Conservation (phyloP, 64 coral and sea anemone species). For the Porites lutea region DNA sequence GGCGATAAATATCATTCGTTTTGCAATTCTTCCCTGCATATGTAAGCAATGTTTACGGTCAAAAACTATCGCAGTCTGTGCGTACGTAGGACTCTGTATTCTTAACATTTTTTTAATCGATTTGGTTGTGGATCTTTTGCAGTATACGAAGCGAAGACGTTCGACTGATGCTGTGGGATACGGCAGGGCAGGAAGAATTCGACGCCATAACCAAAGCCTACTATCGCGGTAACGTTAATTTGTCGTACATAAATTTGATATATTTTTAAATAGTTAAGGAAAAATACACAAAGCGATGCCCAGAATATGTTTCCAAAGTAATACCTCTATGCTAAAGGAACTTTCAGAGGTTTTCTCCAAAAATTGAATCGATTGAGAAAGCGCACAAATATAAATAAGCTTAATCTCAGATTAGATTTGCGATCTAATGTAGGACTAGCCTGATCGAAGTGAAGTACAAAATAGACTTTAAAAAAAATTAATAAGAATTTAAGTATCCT, state of each 20-base stretch:
- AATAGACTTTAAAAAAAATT: too few species aligned
- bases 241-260: not conserved
- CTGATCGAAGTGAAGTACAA: too few species aligned
- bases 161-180: slow-evolving; percentile 98
- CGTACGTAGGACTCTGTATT: not conserved
- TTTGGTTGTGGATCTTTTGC: not conserved
- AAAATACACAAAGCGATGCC: not conserved
- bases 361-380: slow-evolving; percentile 9
- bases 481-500: too few species aligned
- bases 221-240: slow-evolving; percentile 82
- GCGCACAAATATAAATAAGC: not conserved
- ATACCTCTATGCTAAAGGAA: not conserved
- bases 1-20: slow-evolving; percentile 10
- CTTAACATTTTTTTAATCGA: not conserved
- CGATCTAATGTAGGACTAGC: not conserved
- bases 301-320: not conserved
- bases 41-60: slow-evolving; percentile 39
- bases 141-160: slow-evolving; percentile 91
- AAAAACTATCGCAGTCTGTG: not conserved
- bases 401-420: not conserved
- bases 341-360: not conserved
- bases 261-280: not conserved
- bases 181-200: slow-evolving; percentile 98
- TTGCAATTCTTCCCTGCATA: slow-evolving; percentile 34
- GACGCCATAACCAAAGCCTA: slow-evolving; percentile 99